Conservation (phyloP, 2,113 vertebrate genomes). For the Catharus minimus region DNA sequence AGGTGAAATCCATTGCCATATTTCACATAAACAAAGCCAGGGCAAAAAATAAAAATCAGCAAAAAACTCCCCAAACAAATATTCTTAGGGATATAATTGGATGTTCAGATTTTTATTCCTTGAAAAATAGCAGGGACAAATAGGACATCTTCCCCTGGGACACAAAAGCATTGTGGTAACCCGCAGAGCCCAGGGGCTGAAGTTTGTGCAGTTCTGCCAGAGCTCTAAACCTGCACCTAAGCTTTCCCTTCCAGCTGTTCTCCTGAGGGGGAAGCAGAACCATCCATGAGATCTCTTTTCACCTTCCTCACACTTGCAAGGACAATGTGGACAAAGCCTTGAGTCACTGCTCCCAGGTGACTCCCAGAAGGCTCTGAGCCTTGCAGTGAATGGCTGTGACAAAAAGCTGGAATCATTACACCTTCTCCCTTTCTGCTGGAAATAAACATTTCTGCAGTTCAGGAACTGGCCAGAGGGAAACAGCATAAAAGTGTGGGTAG, state of each 20-base stretch:
- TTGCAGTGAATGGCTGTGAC: background rate
- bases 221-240: background rate
- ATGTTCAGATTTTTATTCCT: background rate
- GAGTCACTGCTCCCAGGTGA: accelerated
- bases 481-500: background rate
- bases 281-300: background rate
- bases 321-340: accelerated
- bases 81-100: background rate
- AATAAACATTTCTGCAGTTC: background rate
- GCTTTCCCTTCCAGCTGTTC: background rate
- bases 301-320: background rate
- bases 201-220: background rate
- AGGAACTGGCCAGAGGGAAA: background rate
- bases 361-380: background rate
- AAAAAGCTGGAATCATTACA: background rate
- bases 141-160: background rate
- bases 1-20: background rate
- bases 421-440: background rate
- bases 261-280: background rate
- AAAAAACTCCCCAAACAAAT: background rate
- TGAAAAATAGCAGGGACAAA: background rate
- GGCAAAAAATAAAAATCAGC: background rate
- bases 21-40: background rate
- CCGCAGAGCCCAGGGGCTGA: background rate
- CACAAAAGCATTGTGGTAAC: background rate